phyloP scores from a whole-genome alignment of 2,113 vertebrate genomes.

The Tinamus guttatus region DNA sequence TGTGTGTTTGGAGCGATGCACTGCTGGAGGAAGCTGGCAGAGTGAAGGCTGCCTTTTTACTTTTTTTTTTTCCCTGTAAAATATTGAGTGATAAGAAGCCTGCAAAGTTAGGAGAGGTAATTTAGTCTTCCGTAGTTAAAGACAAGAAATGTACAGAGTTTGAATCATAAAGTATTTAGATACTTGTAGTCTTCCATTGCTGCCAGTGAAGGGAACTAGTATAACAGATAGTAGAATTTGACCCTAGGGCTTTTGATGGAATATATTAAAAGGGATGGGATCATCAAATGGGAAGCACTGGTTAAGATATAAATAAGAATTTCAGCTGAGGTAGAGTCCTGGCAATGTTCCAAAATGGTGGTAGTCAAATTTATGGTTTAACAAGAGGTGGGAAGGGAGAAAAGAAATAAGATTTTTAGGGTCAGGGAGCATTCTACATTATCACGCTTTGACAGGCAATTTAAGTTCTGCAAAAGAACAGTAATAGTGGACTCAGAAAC shows the following conservation, averaged over 20 bases:
- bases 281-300: background rate
- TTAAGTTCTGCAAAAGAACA: conserved; percentile 47
- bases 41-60: background rate
- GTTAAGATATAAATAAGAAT: conserved; percentile 49
- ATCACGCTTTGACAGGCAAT: conserved; percentile 37
- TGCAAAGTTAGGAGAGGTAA: background rate
- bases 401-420: conserved; percentile 39
- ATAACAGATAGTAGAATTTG: conserved; percentile 12
- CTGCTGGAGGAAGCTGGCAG: background rate
- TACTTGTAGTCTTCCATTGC: background rate
- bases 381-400: background rate
- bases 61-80: background rate
- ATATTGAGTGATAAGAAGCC: background rate
- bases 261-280: background rate
- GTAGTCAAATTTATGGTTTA: conserved; percentile 21
- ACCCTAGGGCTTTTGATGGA: background rate
- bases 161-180: conserved; percentile 23
- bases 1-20: background rate
- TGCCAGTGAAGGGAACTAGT: background rate
- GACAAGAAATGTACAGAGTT: background rate
- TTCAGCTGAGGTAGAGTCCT: conserved; percentile 6
- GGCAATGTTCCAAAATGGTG: background rate
- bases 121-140: background rate
- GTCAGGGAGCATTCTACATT: conserved; percentile 28
- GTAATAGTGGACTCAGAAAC: conserved; percentile 2